Evolutionary conservation across 2,888 invertebrate species (phyloP).

Genomic region (Idaea biselata): DNA sequence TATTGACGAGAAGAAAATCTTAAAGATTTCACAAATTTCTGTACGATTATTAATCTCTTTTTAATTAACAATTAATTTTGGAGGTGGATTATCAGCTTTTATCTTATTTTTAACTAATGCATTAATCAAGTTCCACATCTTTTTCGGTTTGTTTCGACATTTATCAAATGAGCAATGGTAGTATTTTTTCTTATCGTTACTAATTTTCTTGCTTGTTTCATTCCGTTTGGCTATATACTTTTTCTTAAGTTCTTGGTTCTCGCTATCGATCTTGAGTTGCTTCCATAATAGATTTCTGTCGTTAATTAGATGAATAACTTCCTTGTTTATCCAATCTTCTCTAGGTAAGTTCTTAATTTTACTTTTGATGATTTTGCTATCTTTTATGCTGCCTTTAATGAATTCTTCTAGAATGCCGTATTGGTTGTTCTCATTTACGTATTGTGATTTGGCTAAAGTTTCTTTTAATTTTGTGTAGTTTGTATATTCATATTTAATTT

Average conservation of each 20-base stretch:
- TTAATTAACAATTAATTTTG: slow-evolving; percentile 13
- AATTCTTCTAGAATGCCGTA: not conserved
- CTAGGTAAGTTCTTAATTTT: slow-evolving; percentile 23
- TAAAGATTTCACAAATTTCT: slow-evolving; percentile 26
- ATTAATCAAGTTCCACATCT: slow-evolving; percentile 29
- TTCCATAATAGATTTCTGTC: slow-evolving; percentile 27
- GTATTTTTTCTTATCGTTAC: slow-evolving; percentile 16
- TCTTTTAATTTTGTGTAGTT: slow-evolving; percentile 14
- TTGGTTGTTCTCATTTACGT: not conserved
- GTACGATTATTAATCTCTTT: slow-evolving; percentile 15
- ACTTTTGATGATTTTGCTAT: slow-evolving; percentile 18
- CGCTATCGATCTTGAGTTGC: slow-evolving; percentile 14
- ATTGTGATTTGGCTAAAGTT: not conserved
- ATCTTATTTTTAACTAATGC: slow-evolving; percentile 21
- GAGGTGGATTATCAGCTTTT: slow-evolving; percentile 14
- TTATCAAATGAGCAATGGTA: slow-evolving; percentile 21
- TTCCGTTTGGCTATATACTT: slow-evolving; percentile 14
- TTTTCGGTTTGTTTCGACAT: slow-evolving; percentile 19
- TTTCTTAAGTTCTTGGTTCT: slow-evolving; percentile 15
- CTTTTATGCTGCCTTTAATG: not conserved
- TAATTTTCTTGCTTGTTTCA: slow-evolving; percentile 10
- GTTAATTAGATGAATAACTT: slow-evolving; percentile 23
- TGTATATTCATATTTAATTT: slow-evolving; percentile 10
- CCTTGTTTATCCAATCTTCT: slow-evolving; percentile 30
- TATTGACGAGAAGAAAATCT: slow-evolving; percentile 22